Evolutionary conservation across 92 coral and sea anemone genomes (phyloP).

Genomic region (Epizoanthus ramosus): DNA sequence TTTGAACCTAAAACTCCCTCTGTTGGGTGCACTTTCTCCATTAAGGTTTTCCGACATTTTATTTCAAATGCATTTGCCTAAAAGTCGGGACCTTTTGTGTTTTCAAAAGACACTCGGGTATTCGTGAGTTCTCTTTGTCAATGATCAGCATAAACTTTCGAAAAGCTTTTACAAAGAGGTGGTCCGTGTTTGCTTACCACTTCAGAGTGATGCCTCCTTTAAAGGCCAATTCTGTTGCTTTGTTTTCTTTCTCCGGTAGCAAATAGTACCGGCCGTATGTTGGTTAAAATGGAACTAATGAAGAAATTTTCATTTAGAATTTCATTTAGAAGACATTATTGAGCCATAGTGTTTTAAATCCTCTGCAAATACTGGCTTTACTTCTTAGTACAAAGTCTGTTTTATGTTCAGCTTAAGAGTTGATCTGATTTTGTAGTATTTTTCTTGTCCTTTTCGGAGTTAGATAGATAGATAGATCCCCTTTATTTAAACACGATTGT

Average conservation of each 20-base stretch:
- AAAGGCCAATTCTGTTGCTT: conserved; percentile 24
- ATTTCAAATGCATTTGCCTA: conserved; percentile 1
- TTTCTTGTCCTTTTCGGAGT: not conserved
- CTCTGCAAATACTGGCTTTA: conserved; percentile 33
- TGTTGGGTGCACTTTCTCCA: not conserved
- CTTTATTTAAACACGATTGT: too few species aligned
- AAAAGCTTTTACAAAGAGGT: conserved; percentile 28
- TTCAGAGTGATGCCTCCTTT: conserved; percentile 9
- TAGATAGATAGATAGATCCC: too few species aligned
- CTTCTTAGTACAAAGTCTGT: conserved; percentile 1
- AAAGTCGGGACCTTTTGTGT: conserved; percentile 34
- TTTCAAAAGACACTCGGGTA: conserved; percentile 19
- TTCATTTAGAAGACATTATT: conserved; percentile 37
- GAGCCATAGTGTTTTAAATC: conserved; percentile 15
- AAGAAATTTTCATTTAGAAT: conserved; percentile 39
- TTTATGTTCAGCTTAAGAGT: conserved; percentile 23
- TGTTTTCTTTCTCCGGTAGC: conserved; percentile 34
- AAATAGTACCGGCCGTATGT: conserved; percentile 36
- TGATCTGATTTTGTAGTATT: conserved; percentile 23
- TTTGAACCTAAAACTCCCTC: not conserved
- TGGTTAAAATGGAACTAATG: conserved; percentile 36
- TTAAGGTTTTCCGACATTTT: not conserved
- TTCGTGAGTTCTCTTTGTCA: conserved; percentile 34
- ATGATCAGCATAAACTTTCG: conserved; percentile 13
- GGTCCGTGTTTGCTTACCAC: conserved; percentile 25